Evolutionary conservation across 2,888 invertebrate genomes (phyloP).

Genomic region (Trissolcus brochymenae): DNA sequence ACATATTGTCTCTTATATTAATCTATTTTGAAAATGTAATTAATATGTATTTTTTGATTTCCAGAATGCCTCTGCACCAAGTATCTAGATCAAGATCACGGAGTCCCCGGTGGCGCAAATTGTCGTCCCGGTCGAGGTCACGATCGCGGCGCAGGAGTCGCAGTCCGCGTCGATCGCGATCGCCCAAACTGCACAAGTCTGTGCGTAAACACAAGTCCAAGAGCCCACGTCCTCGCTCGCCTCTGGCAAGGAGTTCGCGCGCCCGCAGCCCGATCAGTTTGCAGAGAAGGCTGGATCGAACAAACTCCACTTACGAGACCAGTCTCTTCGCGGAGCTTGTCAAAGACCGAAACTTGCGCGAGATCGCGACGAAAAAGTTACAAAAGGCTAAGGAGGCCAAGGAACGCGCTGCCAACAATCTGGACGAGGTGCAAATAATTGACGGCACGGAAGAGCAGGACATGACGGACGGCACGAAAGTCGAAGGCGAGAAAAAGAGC

Average conservation of each 20-base stretch:
- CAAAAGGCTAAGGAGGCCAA: slow-evolving; percentile 78
- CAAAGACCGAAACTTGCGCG: slow-evolving; percentile 89
- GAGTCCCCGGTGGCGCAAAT: slow-evolving; percentile 79
- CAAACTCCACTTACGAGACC: slow-evolving; percentile 88
- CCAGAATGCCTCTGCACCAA: slow-evolving; percentile 67
- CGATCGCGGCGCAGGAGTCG: slow-evolving; percentile 76
- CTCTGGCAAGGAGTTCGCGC: slow-evolving; percentile 69
- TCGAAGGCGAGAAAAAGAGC: slow-evolving; percentile 61
- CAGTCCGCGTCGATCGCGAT: slow-evolving; percentile 76
- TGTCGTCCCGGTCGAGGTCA: slow-evolving; percentile 78
- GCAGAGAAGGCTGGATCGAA: slow-evolving; percentile 69
- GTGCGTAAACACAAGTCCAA: slow-evolving; percentile 78
- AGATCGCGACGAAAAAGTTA: slow-evolving; percentile 84
- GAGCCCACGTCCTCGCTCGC: slow-evolving; percentile 74
- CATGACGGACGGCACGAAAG: slow-evolving; percentile 55
- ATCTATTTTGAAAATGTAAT: no score
- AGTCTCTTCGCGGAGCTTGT: slow-evolving; percentile 93
- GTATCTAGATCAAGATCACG: slow-evolving; percentile 79
- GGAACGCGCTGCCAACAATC: slow-evolving; percentile 75
- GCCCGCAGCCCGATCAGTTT: slow-evolving; percentile 71
- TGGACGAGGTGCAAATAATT: slow-evolving; percentile 74
- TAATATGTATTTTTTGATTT: background rate
- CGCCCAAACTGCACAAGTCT: slow-evolving; percentile 75
- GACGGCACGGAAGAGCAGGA: slow-evolving; percentile 73
- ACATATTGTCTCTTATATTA: no score